Evolutionary conservation across 1,140 invertebrate genomes (phyloP), one percentile per base, ranked within the genome.

Genomic region (fruit fly (Drosophila melanogaster)): DNA sequence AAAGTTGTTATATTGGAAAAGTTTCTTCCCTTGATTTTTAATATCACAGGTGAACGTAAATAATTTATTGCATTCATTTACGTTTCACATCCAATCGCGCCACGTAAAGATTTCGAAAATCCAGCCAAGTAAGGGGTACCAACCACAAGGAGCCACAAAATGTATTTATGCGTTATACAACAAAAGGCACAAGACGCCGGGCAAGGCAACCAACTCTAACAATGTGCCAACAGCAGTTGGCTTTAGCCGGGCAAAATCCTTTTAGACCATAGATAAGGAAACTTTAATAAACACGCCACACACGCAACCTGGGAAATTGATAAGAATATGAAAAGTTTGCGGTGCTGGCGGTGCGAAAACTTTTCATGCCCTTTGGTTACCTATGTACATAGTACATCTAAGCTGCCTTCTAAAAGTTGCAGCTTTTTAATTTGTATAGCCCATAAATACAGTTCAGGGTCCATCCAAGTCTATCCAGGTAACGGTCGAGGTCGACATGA

Each of bases 61-160:
- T 90, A 90, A 90, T 90, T 90, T 90, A 90, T 90, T 83, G 80
- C 87, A 81, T 90, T 90, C 89, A 90, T 90, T 90, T 90, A 90
- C 83, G 87, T 91, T 91, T 90, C 87, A 79, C 89, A 81, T 84
- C 79, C 87, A 90, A 91, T 90, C 87, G 87, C 84, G 74, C 79
- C 67, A 84, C 85, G 75, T 81, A 71, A 80, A 79, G 80, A 77
- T 73, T 84, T 79, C 50, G 59, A 77, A 64, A 35, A 55, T 12
- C 43, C 60, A 44, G 43, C 53, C 43, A 67, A 24, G 49, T 26
- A 41, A 49, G 37, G 1, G 38, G 22, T 22, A 4, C 11, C 44
- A 47, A 22, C 44, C 19, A n/a, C 8, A 37, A 15, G 14, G 4
- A 51, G 41, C 37, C 43, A 30, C 64, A 83, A 77, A 56, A 89